These are phyloP conservation scores for Meles meles DNA, from an alignment of 2,113 vertebrate genomes.

Conservation along the genomic window DNA sequence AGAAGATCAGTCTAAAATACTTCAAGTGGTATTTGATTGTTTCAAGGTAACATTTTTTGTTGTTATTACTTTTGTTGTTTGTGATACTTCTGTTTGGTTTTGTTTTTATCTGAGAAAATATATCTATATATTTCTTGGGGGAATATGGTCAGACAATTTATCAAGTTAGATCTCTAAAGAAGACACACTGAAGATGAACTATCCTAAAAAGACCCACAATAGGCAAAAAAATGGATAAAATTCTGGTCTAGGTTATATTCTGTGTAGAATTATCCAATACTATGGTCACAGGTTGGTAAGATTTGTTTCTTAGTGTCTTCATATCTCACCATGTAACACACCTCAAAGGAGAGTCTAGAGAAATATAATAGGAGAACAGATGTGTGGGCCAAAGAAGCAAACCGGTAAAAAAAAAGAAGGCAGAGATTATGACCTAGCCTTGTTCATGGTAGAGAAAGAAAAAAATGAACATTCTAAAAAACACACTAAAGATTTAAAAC, in stretches of 20 bases:
- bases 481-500: not conserved
- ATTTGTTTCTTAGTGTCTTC: not conserved
- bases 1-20: not conserved
- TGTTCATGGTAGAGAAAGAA: not conserved
- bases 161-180: constrained; percentile 4
- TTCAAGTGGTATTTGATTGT: not conserved
- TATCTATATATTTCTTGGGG: not conserved
- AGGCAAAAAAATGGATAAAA: constrained; percentile 33
- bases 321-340: not conserved
- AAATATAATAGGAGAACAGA: not conserved
- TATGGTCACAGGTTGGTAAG: not conserved
- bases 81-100: not conserved
- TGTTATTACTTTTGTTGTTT: not conserved
- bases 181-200: not conserved
- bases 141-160: constrained; percentile 1
- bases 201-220: not conserved
- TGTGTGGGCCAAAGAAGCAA: not conserved
- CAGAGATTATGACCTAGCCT: not conserved
- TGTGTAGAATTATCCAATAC: not conserved
- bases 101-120: not conserved
- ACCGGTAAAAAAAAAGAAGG: not conserved
- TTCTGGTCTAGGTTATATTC: not conserved
- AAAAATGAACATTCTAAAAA: not conserved
- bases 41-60: not conserved
- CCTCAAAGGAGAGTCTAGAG: not conserved